phyloP scores from a whole-genome alignment of 2,113 vertebrate genomes.

The Hydrolagus affinis region DNA sequence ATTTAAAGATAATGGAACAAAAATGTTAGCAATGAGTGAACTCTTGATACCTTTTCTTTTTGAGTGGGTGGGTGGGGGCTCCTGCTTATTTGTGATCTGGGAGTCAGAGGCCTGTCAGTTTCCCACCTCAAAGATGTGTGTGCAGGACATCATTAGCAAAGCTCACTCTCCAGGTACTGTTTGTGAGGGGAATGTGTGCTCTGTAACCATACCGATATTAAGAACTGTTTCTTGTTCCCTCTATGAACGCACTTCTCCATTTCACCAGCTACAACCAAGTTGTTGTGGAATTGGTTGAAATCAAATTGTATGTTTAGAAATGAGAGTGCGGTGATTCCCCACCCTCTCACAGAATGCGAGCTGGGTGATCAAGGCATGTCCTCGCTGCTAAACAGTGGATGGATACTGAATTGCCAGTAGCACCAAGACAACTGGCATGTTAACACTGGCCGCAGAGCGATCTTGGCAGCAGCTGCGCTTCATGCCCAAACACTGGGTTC shows the following conservation, averaged over 20 bases:
- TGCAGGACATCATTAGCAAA: background rate
- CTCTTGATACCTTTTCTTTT: background rate
- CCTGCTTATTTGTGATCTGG: background rate
- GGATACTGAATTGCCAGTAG: background rate
- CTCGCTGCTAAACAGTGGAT: background rate
- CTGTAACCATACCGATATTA: background rate
- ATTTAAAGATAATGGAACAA: background rate
- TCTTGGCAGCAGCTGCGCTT: background rate
- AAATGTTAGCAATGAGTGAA: background rate
- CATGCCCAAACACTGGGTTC: background rate
- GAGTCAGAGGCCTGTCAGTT: background rate
- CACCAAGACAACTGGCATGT: too few species aligned
- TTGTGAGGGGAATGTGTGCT: background rate
- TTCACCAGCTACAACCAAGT: background rate
- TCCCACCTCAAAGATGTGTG: background rate
- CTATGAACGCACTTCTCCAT: background rate
- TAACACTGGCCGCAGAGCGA: background rate
- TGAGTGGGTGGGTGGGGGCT: too few species aligned
- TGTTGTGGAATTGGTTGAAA: background rate
- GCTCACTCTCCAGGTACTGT: background rate
- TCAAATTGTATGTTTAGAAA: background rate
- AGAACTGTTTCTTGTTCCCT: background rate
- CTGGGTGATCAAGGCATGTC: background rate
- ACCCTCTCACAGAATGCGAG: background rate
- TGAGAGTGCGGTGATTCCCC: background rate